Evolutionary conservation across 2,797 vertebrate species (phyloP).

Genomic region (Naso thynnoides): DNA sequence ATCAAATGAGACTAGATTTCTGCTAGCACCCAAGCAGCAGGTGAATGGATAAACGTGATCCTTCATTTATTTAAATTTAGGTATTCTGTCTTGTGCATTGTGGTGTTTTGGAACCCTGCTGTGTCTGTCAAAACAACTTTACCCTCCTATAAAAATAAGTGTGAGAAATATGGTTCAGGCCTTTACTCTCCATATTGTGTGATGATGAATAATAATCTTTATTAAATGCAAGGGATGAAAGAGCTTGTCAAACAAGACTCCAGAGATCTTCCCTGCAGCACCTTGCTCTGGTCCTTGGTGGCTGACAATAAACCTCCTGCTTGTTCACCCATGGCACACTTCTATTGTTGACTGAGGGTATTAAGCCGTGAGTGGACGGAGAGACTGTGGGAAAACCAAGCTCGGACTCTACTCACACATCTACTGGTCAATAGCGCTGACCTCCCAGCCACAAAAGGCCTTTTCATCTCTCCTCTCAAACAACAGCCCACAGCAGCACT

Average conservation of each 20-base stretch:
- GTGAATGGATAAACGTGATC: neutral
- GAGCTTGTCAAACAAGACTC: conserved; percentile 20
- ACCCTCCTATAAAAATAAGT: neutral
- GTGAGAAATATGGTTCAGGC: neutral
- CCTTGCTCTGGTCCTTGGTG: conserved; percentile 48
- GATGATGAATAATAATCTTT: conserved; percentile 9
- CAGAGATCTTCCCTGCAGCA: conserved; percentile 19
- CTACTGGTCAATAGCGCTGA: conserved; percentile 79
- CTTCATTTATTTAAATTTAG: neutral
- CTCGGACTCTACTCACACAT: conserved; percentile 87
- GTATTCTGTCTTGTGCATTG: neutral
- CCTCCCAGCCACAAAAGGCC: conserved; percentile 78
- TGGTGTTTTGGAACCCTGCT: neutral
- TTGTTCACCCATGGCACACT: conserved; percentile 87
- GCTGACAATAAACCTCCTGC: conserved; percentile 69
- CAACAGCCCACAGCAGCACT: conserved; percentile 61
- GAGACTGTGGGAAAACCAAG: conserved; percentile 91
- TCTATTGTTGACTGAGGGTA: conserved; percentile 87
- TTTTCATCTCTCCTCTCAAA: conserved; percentile 76
- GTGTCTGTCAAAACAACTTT: neutral
- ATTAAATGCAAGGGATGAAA: neutral
- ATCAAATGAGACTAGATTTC: neutral
- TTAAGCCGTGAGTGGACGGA: conserved; percentile 84
- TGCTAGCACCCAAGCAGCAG: neutral
- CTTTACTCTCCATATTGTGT: neutral